These are phyloP conservation scores for Orchestia grillus DNA, from an alignment of 1,140 invertebrate genomes.

Conservation along the genomic window DNA sequence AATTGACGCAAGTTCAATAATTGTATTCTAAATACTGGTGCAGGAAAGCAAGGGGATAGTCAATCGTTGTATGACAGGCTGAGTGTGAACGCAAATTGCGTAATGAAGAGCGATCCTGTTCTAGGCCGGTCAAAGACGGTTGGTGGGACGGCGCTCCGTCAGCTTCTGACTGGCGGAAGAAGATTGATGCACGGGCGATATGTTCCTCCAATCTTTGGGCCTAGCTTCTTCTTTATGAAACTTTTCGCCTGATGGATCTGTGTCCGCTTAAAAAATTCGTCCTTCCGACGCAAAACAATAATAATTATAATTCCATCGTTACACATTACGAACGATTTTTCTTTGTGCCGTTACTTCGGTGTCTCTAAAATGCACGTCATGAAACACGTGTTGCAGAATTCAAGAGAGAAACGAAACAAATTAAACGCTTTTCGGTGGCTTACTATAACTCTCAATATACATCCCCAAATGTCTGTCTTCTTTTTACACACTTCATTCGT, in stretches of 20 bases:
- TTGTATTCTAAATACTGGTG: background rate
- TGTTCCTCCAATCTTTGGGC: conserved; percentile 28
- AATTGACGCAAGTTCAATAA: background rate
- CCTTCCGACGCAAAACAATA: background rate
- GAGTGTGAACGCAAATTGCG: conserved; percentile 47
- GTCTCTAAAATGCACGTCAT: background rate
- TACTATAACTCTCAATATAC: background rate
- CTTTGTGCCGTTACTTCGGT: background rate
- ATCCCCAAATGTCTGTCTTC: background rate
- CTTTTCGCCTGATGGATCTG: conserved; percentile 50
- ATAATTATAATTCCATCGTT: background rate
- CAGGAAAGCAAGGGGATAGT: background rate
- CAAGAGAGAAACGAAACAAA: background rate
- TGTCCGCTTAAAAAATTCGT: conserved; percentile 26
- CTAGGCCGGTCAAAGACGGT: background rate
- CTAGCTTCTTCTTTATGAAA: conserved; percentile 48
- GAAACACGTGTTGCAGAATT: background rate
- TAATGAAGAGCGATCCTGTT: conserved; percentile 48
- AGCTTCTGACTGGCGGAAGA: conserved; percentile 50
- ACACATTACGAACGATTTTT: background rate
- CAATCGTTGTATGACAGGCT: background rate
- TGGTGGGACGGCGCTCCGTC: conserved; percentile 15
- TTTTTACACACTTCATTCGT: background rate
- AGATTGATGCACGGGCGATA: conserved; percentile 39
- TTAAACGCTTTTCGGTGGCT: background rate